Conservation (phyloP, 2,113 vertebrate genomes). For the Agapornis roseicollis region DNA sequence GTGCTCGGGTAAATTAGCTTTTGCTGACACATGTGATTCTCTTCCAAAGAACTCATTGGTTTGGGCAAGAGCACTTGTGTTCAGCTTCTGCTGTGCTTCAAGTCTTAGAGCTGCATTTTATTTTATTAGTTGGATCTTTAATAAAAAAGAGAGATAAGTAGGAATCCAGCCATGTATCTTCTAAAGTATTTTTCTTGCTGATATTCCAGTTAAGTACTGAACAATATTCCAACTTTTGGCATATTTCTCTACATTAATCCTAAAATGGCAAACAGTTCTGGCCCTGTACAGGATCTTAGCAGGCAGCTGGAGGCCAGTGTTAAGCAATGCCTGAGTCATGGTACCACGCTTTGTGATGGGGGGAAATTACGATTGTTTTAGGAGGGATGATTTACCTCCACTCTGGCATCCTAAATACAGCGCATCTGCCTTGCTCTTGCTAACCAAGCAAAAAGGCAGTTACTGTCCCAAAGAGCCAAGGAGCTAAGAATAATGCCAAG, state of each 20-base stretch:
- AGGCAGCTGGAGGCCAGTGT: background rate
- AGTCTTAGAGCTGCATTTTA: background rate
- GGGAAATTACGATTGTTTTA: background rate
- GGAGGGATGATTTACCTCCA: background rate
- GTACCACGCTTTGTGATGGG: rapidly evolving
- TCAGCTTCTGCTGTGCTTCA: background rate
- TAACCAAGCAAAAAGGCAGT: background rate
- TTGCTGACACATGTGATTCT: slow-evolving; percentile 31
- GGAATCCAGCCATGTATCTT: slow-evolving; percentile 20
- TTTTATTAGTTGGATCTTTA: slow-evolving; percentile 35
- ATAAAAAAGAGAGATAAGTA: slow-evolving; percentile 56
- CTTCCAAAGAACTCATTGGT: background rate
- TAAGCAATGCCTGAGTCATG: background rate
- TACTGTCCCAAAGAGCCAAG: background rate
- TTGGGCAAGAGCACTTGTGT: background rate
- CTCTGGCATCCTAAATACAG: background rate
- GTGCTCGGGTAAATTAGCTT: background rate
- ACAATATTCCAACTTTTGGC: background rate
- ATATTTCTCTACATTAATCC: background rate
- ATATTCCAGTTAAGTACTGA: background rate
- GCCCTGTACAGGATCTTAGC: background rate
- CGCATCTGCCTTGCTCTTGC: background rate
- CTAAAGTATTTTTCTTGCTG: background rate
- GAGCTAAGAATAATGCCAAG: background rate
- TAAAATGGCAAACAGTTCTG: background rate